phyloP scores from a whole-genome alignment of 2,797 vertebrate species.

The Darevskia nairensis region DNA sequence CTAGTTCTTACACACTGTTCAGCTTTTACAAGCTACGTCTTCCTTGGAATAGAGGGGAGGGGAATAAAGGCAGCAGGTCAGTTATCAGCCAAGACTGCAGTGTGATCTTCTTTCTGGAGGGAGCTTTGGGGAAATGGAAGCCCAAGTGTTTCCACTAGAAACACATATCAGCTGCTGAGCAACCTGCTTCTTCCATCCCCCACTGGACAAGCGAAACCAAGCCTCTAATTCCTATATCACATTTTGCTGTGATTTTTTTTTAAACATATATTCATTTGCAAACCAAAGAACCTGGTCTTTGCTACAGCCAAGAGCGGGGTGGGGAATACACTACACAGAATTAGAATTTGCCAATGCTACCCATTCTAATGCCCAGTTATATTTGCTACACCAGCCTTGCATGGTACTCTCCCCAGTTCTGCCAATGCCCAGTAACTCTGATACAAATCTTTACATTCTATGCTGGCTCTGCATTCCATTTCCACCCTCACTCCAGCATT shows the following conservation, averaged over 20 bases:
- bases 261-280: neutral
- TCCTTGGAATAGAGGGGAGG: neutral
- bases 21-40: neutral
- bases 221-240: neutral
- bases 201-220: neutral
- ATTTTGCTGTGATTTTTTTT: neutral
- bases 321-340: neutral
- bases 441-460: neutral
- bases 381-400: neutral
- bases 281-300: neutral
- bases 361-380: neutral
- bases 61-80: neutral
- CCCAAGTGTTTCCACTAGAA: neutral
- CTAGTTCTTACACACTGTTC: neutral
- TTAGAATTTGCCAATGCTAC: neutral
- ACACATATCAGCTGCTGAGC: slow-evolving; percentile 1
- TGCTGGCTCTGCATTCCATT: neutral
- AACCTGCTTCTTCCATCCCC: neutral
- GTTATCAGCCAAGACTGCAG: slow-evolving; percentile 4
- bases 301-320: neutral
- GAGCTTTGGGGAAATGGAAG: neutral
- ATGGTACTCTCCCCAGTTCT: neutral
- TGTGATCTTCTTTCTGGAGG: neutral
- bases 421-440: neutral
- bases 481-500: neutral